phyloP scores from a whole-genome alignment of 1,140 invertebrate genomes.

The Drosophila littoralis region DNA sequence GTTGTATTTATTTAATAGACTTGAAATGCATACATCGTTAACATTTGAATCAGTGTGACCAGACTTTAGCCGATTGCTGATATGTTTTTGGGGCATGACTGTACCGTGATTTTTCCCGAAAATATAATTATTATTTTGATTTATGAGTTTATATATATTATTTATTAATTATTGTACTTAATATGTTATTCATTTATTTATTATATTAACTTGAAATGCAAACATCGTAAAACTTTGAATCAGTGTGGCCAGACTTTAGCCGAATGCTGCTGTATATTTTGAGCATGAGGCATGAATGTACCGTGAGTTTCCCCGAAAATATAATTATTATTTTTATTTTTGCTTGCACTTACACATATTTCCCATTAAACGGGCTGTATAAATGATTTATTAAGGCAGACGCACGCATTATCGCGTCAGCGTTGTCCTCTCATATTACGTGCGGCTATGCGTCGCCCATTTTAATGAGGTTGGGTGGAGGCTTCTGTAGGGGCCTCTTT shows the following conservation, averaged over 20 bases:
- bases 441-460: constrained; percentile 32
- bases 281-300: not conserved
- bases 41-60: too few relatives aligned
- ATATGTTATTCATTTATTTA: too few relatives aligned
- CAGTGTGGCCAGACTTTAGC: not conserved
- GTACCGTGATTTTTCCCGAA: too few relatives aligned
- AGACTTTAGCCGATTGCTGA: too few relatives aligned
- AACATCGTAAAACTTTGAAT: not conserved
- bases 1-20: too few relatives aligned
- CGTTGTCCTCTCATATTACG: constrained; percentile 47
- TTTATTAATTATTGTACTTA: too few relatives aligned
- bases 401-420: constrained; percentile 41
- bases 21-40: too few relatives aligned
- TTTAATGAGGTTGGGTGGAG: constrained; percentile 41
- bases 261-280: not conserved
- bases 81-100: too few relatives aligned
- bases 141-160: too few relatives aligned
- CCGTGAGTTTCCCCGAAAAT: not conserved
- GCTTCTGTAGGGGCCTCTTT: too few relatives aligned
- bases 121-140: too few relatives aligned
- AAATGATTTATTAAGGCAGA: constrained; percentile 35
- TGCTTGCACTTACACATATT: not conserved
- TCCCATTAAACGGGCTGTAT: not conserved
- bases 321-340: not conserved
- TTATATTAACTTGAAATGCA: too few relatives aligned